These are phyloP conservation scores for Sula dactylatra DNA, from an alignment of 2,113 vertebrate genomes.

Conservation along the genomic window DNA sequence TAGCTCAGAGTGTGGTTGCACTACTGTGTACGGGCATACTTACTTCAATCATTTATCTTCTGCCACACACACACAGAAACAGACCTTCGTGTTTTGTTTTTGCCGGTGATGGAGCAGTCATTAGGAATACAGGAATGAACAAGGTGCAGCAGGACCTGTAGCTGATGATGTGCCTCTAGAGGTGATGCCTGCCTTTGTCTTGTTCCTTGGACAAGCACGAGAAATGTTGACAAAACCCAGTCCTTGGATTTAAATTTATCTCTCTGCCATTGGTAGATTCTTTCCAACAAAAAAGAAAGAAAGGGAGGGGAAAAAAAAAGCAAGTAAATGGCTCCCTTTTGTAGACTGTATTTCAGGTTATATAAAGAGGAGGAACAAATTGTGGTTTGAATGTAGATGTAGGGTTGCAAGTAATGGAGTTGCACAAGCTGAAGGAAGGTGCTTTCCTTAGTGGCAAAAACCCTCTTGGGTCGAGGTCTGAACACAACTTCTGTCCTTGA, in stretches of 20 bases:
- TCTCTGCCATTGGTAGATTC: neutral
- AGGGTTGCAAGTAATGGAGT: neutral
- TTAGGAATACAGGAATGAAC: neutral
- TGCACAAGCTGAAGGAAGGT: neutral
- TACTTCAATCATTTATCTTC: conserved; percentile 37
- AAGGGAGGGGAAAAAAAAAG: rapidly evolving
- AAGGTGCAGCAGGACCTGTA: neutral
- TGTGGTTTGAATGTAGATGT: neutral
- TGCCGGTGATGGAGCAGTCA: neutral
- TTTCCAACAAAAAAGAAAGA: neutral
- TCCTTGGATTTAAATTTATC: neutral
- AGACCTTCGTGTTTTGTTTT: neutral
- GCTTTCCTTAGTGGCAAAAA: neutral
- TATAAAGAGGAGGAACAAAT: neutral
- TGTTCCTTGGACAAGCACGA: neutral
- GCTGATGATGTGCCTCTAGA: neutral
- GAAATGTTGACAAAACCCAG: neutral
- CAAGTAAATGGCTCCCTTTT: neutral
- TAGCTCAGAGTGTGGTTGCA: conserved; percentile 39
- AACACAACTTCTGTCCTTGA: neutral
- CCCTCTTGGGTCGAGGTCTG: neutral
- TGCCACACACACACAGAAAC: neutral
- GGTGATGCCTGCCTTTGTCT: neutral
- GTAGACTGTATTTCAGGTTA: neutral
- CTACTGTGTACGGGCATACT: conserved; percentile 24